Evolutionary conservation across 2,797 vertebrate species (phyloP).

Genomic region (Acomys russatus): DNA sequence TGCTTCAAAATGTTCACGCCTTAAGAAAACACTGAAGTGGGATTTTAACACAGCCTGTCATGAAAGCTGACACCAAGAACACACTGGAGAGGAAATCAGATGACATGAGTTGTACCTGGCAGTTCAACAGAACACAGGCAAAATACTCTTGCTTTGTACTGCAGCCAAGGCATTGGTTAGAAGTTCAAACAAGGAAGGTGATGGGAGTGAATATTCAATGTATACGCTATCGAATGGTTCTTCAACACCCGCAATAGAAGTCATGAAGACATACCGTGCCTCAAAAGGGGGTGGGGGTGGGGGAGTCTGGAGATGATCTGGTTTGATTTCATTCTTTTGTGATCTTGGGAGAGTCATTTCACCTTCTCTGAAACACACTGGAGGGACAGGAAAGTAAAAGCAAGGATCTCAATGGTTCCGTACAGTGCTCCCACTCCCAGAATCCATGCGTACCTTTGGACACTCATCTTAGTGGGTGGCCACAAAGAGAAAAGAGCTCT

Average conservation of each 20-base stretch:
- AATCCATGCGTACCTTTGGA: background rate
- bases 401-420: background rate
- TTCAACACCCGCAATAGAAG: conserved; percentile 31
- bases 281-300: background rate
- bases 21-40: conserved; percentile 49
- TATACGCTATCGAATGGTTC: background rate
- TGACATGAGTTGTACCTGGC: conserved; percentile 66
- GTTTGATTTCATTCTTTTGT: background rate
- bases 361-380: background rate
- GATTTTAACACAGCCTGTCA: conserved; percentile 73
- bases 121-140: conserved; percentile 64
- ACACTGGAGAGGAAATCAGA: conserved; percentile 48
- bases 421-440: too few species aligned
- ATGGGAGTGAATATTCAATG: conserved; percentile 66
- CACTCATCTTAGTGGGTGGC: background rate
- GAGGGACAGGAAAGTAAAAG: background rate
- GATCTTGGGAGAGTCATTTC: background rate
- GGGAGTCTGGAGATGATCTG: background rate
- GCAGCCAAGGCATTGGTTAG: conserved; percentile 52
- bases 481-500: background rate
- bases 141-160: conserved; percentile 58
- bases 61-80: conserved; percentile 63
- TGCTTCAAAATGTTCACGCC: conserved; percentile 40
- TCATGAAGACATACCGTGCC: conserved; percentile 10
- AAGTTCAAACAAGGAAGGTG: conserved; percentile 47